These are phyloP conservation scores for Rhynchopsitta pachyrhyncha DNA, from an alignment of 2,113 vertebrate species.

Conservation along the genomic window DNA sequence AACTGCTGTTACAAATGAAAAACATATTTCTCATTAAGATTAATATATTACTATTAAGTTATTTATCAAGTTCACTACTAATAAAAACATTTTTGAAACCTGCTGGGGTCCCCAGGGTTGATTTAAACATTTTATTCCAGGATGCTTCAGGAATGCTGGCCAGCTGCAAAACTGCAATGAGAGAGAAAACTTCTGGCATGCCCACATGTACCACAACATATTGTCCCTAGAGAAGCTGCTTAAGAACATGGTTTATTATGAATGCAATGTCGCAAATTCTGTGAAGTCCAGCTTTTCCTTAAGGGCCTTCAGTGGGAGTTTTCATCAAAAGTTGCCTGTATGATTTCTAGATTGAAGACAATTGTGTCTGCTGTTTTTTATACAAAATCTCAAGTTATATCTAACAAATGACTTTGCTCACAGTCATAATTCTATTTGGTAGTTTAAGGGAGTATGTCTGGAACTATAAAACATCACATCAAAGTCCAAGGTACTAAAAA, in stretches of 20 bases:
- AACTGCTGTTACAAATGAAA: conserved; percentile 6
- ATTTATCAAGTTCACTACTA: conserved; percentile 32
- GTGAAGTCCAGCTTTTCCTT: conserved; percentile 34
- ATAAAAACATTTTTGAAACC: conserved; percentile 50
- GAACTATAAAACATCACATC: not conserved
- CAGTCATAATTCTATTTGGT: not conserved
- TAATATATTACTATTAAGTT: conserved; percentile 27
- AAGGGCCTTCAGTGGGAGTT: not conserved
- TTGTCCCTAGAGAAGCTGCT: conserved; percentile 52
- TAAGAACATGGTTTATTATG: conserved; percentile 47
- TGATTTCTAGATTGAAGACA: conserved; percentile 52
- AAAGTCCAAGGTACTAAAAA: not conserved
- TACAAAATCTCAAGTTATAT: conserved; percentile 8
- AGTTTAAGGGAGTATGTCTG: not conserved
- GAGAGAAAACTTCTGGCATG: conserved; percentile 40
- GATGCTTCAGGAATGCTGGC: conserved; percentile 47
- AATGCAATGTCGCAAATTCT: conserved; percentile 19
- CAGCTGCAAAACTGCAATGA: conserved; percentile 32
- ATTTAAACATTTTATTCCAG: conserved; percentile 29
- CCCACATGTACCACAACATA: conserved; percentile 20
- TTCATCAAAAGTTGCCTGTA: conserved; percentile 28
- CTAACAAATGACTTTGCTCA: conserved; percentile 15
- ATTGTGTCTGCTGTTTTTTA: conserved; percentile 48
- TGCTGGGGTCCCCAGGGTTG: not conserved
- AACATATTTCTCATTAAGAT: conserved; percentile 14